These are phyloP conservation scores for Thyatira batis DNA, from an alignment of 2,888 invertebrate genomes.

Conservation along the genomic window DNA sequence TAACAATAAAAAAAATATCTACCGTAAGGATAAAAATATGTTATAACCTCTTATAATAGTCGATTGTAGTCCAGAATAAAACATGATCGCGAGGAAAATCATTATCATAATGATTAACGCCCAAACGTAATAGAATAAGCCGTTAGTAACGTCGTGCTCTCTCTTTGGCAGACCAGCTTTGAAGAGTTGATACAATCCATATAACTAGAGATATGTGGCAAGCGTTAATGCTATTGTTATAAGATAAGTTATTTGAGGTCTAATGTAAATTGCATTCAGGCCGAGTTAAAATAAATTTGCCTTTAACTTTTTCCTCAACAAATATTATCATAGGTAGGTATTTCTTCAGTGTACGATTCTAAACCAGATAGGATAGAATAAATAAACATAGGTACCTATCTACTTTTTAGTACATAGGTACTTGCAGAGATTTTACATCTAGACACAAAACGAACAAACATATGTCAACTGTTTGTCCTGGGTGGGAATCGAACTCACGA, in stretches of 20 bases:
- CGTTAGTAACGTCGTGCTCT: constrained; percentile 72
- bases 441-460: too few species aligned
- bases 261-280: too few species aligned
- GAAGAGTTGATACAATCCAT: constrained; percentile 71
- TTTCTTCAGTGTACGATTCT: too few species aligned
- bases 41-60: constrained; percentile 68
- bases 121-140: constrained; percentile 73
- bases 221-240: background rate
- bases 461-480: too few species aligned
- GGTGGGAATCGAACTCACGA: too few species aligned
- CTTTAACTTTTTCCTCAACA: too few species aligned
- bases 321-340: constrained; percentile 1
- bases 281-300: too few species aligned
- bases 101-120: constrained; percentile 70
- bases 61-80: constrained; percentile 74
- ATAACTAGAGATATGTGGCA: constrained; percentile 46
- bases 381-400: too few species aligned
- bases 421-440: too few species aligned
- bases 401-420: too few species aligned
- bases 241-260: constrained; percentile 1
- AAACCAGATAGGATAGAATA: too few species aligned
- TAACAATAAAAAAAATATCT: background rate
- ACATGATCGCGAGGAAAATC: constrained; percentile 72
- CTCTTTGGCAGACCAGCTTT: constrained; percentile 68
- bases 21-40: background rate